A percentile compares a stretch with the other conserved stretches of the same genome.
These are phyloP conservation scores for Spondyliosoma cantharus DNA, from an alignment of 2,797 vertebrate species.

Conservation along the genomic window DNA sequence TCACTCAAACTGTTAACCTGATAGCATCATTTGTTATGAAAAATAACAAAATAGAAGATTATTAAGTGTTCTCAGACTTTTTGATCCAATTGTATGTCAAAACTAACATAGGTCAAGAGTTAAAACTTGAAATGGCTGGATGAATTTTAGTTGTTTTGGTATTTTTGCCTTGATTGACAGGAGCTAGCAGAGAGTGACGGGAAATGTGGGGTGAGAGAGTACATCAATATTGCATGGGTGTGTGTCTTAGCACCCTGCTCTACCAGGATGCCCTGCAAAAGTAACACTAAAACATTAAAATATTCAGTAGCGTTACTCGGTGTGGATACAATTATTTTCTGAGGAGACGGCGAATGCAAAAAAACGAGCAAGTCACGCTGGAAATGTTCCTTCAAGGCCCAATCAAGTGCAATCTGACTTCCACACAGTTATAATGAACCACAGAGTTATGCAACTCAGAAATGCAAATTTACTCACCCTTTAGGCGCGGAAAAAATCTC, in stretches of 20 bases:
- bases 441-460: constrained; percentile 51
- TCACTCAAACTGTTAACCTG: too few relatives aligned
- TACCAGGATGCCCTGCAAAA: neutral
- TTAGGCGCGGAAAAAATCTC: constrained; percentile 23
- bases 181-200: neutral
- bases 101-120: too few relatives aligned
- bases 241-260: too few relatives aligned
- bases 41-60: too few relatives aligned
- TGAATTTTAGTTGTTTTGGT: neutral
- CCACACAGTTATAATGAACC: constrained; percentile 44
- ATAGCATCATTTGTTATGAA: too few relatives aligned
- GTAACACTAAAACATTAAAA: neutral
- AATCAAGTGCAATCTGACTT: constrained; percentile 55
- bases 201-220: neutral
- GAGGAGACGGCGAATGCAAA: constrained; percentile 9
- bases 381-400: constrained; percentile 54
- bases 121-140: too few relatives aligned
- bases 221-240: neutral
- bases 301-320: constrained; percentile 1
- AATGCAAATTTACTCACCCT: constrained; percentile 41
- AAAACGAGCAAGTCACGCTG: constrained; percentile 17
- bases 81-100: too few relatives aligned
- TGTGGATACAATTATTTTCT: constrained; percentile 15
- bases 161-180: neutral
- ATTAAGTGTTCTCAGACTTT: too few relatives aligned